Base-by-base conservation (phyloP, 2,888 invertebrate species). In the Hirtodrosophila confusa region DNA sequence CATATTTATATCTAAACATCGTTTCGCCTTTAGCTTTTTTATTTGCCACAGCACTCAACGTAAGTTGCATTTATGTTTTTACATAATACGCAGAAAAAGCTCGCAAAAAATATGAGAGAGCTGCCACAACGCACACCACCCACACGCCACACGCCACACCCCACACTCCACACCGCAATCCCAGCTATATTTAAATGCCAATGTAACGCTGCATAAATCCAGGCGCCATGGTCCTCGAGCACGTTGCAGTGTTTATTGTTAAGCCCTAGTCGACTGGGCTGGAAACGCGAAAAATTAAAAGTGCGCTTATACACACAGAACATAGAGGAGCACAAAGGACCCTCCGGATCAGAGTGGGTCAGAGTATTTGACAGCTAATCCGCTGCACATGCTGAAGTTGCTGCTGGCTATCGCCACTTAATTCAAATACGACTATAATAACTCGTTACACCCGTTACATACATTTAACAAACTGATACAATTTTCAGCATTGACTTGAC, bases 121-220 rank as follows among this genome's bases (percentile, higher is more conserved):
- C 27, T 31, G 8, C 8, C 31, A 8, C 9, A 31, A 29, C 51
- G 39, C 48, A 9, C 17, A 41, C 27, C 5, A 17, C 33, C 23
- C 17, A 29, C 50, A 24, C 55, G 44, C 31, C 8, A 35, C 43
- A 9, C 17, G 36, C 27, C 4, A 17, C 33, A 0, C 23, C 17
- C 17, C 50, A 17, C 55, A 53, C 31, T 9, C 1, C 31, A 7
- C 36, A 53, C 55, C 50, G 54, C 75, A 72, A 70, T 76, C 70
- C 63, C 54, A 61, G 54, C 66, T 63, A 64, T 65, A 69, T 82
- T 80, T 85, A 78, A 87, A 85, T 87, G 83, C 64, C 72, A 69
- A 75, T 79, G 74, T 74, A 69, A 79, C 76, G 76, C 72, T 56
- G 75, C 71, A 76, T 78, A 84, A 84, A 86, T 84, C 83, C 85